Evolutionary conservation across 2,888 invertebrate genomes (phyloP).

Genomic region (Heterodera filipjevi): DNA sequence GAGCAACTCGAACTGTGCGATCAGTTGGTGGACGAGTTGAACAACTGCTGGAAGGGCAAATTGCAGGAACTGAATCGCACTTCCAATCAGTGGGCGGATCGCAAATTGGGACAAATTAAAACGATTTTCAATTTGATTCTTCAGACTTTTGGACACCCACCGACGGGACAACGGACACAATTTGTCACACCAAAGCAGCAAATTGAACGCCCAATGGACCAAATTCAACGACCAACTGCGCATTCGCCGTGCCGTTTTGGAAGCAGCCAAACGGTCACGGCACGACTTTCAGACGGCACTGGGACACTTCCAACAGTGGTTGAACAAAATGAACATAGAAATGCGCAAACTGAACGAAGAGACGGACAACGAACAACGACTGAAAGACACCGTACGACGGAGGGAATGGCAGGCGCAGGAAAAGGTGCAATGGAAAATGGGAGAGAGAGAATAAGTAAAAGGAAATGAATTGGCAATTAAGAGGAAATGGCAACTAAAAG

Average conservation of each 20-base stretch:
- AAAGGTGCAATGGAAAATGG: constrained; percentile 36
- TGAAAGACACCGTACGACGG: constrained; percentile 58
- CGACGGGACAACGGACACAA: constrained; percentile 62
- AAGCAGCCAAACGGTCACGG: constrained; percentile 63
- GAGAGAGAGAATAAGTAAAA: background rate
- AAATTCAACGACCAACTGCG: constrained; percentile 61
- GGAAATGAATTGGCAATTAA: too few relatives aligned
- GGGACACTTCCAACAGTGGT: constrained; percentile 62
- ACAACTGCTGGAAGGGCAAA: constrained; percentile 79
- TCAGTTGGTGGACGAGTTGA: constrained; percentile 70
- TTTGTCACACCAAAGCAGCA: constrained; percentile 57
- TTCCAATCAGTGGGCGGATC: constrained; percentile 37
- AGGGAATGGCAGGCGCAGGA: constrained; percentile 56
- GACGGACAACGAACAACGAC: constrained; percentile 53
- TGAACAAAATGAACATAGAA: constrained; percentile 40
- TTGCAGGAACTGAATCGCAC: constrained; percentile 50
- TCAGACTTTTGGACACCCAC: constrained; percentile 48
- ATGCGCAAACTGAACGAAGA: constrained; percentile 48
- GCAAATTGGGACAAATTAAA: background rate
- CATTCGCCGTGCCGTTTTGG: constrained; percentile 51
- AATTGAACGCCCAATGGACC: constrained; percentile 64
- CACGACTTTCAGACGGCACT: constrained; percentile 63
- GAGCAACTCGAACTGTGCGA: constrained; percentile 51
- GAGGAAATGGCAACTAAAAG: too few relatives aligned
- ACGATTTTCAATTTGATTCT: background rate